Conservation (phyloP, 30 jellyfish, hydroid and myxozoan species). For the Turritopsis dohrnii region DNA sequence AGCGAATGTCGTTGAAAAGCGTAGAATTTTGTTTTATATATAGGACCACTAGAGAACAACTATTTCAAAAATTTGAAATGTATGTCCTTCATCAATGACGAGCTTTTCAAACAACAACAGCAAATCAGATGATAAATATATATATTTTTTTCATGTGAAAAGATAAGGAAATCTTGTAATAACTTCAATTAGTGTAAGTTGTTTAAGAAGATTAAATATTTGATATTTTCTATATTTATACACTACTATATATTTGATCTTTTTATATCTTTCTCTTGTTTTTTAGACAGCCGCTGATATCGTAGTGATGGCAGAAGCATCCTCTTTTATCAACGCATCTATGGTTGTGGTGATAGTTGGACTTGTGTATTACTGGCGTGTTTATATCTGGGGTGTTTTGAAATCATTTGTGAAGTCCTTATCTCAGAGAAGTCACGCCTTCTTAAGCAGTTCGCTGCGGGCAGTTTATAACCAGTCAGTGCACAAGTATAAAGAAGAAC, state of each 20-base stretch:
- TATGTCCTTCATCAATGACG: background rate
- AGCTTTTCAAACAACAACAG: background rate
- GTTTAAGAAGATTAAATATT: background rate
- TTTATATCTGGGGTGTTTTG: background rate
- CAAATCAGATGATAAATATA: background rate
- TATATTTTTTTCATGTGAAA: background rate
- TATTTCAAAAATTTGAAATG: background rate
- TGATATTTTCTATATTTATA: no score
- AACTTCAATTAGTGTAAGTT: background rate
- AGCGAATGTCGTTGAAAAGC: background rate
- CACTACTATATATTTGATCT: background rate
- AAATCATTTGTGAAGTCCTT: background rate
- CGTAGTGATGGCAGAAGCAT: background rate
- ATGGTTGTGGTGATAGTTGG: background rate
- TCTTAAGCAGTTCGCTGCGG: background rate
- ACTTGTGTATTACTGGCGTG: background rate
- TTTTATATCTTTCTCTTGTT: background rate
- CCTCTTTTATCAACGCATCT: background rate
- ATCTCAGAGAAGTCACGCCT: constrained; percentile 1
- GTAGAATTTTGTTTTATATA: background rate
- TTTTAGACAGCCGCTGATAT: background rate
- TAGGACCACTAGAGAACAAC: background rate
- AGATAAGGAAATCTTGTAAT: background rate
- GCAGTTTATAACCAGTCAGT: constrained; percentile 13
- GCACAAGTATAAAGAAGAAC: background rate